Evolutionary conservation across 2,113 vertebrate species (phyloP).

Genomic region (Tonatia bakeri): DNA sequence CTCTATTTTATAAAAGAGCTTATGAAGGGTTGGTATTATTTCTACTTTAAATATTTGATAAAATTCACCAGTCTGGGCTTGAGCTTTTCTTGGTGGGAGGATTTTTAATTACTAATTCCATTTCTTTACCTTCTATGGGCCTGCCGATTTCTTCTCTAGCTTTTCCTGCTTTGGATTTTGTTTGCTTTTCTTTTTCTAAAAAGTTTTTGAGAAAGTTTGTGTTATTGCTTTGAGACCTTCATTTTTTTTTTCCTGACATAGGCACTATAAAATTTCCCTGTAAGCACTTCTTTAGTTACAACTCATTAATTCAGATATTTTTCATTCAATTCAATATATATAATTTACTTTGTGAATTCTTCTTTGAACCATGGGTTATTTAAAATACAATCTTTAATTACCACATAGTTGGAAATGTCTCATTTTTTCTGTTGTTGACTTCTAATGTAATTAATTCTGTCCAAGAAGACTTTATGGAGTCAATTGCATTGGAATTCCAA

Average conservation of each 20-base stretch:
- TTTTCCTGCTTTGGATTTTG: neutral
- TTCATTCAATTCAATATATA: neutral
- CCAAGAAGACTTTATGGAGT: neutral
- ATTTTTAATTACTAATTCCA: neutral
- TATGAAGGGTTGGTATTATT: neutral
- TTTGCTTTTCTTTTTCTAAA: neutral
- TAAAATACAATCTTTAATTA: constrained; percentile 16
- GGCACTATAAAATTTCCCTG: neutral
- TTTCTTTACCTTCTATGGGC: neutral
- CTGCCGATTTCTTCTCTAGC: neutral
- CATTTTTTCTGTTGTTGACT: neutral
- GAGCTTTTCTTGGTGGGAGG: neutral
- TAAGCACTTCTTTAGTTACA: neutral
- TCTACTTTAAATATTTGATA: neutral
- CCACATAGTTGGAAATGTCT: neutral
- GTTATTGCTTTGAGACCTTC: neutral
- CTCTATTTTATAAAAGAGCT: neutral
- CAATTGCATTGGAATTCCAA: neutral
- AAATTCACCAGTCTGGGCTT: neutral
- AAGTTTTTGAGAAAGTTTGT: neutral
- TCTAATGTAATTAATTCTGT: neutral
- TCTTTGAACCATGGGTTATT: constrained; percentile 7
- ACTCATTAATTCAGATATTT: neutral
- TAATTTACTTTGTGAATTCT: neutral
- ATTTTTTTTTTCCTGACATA: neutral